A percentile compares a stretch with the other conserved stretches of the same genome.
Evolutionary conservation across 92 coral and sea anemone species (phyloP).

Genomic region (Montipora capitata): DNA sequence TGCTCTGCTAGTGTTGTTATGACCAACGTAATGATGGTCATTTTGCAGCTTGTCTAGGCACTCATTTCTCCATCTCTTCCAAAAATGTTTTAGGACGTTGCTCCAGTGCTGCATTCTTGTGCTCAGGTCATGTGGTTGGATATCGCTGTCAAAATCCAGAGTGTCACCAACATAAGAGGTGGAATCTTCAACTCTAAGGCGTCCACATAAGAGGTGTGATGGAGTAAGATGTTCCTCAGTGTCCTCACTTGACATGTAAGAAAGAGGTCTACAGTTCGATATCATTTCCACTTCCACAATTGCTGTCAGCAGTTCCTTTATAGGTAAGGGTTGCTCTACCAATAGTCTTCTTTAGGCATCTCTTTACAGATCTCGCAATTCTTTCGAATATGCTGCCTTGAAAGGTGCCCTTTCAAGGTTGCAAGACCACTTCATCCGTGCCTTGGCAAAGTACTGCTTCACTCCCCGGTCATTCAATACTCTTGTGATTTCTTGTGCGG

Average conservation of each 20-base stretch:
- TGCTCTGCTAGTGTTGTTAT: slow-evolving; percentile 6
- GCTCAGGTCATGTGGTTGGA: slow-evolving; percentile 34
- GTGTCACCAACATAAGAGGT: not conserved
- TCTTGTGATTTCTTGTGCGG: slow-evolving; percentile 41
- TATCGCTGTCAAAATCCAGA: not conserved
- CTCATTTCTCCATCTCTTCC: slow-evolving; percentile 77
- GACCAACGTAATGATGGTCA: slow-evolving; percentile 32
- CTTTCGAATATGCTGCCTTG: slow-evolving; percentile 75
- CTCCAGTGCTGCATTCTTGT: slow-evolving; percentile 55
- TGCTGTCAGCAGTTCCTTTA: slow-evolving; percentile 65
- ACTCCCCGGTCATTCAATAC: slow-evolving; percentile 27
- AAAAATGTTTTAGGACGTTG: slow-evolving; percentile 57
- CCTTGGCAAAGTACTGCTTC: slow-evolving; percentile 18
- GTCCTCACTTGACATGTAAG: slow-evolving; percentile 66
- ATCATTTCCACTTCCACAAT: slow-evolving; percentile 58
- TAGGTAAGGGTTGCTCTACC: slow-evolving; percentile 62
- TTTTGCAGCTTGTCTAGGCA: slow-evolving; percentile 67
- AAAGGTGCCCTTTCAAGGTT: slow-evolving; percentile 73
- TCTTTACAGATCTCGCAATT: slow-evolving; percentile 65
- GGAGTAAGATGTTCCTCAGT: slow-evolving; percentile 77
- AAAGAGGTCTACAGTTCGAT: slow-evolving; percentile 70
- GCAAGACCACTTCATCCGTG: slow-evolving; percentile 61
- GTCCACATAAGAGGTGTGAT: slow-evolving; percentile 75
- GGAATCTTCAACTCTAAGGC: slow-evolving; percentile 55
- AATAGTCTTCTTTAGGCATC: slow-evolving; percentile 63